These are phyloP conservation scores for Chymomyza costata DNA, from an alignment of 1,140 invertebrate genomes.

Conservation along the genomic window DNA sequence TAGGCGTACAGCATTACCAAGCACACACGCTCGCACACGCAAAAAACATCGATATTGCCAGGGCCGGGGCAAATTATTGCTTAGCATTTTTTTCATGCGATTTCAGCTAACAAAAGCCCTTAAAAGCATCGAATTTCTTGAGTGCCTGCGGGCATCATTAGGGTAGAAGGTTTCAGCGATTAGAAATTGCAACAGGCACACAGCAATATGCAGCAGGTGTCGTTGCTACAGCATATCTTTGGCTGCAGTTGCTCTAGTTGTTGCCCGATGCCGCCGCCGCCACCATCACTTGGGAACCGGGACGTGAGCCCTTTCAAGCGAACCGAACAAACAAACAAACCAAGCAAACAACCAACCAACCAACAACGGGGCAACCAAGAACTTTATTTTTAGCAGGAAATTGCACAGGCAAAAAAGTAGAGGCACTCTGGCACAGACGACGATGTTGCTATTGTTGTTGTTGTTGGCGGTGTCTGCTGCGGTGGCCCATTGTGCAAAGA, in stretches of 20 bases:
- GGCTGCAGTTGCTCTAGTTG: conserved; percentile 4
- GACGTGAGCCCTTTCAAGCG: conserved; percentile 37
- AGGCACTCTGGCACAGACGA: background rate
- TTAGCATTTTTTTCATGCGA: conserved; percentile 9
- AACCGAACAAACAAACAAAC: too few species aligned
- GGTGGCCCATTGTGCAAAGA: background rate
- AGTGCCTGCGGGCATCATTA: conserved; percentile 53
- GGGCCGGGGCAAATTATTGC: conserved; percentile 8
- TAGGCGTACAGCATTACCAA: conserved; percentile 41
- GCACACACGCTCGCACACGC: conserved; percentile 3
- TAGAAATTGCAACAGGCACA: conserved; percentile 69
- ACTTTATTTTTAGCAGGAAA: conserved; percentile 30
- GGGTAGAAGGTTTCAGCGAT: conserved; percentile 74
- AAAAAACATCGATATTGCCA: background rate
- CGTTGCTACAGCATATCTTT: too few species aligned
- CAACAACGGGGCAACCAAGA: conserved; percentile 15
- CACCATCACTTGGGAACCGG: conserved; percentile 22
- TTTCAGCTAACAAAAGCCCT: conserved; percentile 69
- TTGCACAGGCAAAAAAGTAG: conserved; percentile 4
- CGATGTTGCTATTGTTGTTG: background rate
- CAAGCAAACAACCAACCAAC: conserved; percentile 6
- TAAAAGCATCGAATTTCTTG: conserved; percentile 8
- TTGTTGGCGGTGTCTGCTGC: background rate
- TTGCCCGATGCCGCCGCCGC: background rate
- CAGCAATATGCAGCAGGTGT: conserved; percentile 61